These are phyloP conservation scores for Caenorhabditis sp. DNA, from an alignment of 2,888 invertebrate genomes.

Conservation along the genomic window DNA sequence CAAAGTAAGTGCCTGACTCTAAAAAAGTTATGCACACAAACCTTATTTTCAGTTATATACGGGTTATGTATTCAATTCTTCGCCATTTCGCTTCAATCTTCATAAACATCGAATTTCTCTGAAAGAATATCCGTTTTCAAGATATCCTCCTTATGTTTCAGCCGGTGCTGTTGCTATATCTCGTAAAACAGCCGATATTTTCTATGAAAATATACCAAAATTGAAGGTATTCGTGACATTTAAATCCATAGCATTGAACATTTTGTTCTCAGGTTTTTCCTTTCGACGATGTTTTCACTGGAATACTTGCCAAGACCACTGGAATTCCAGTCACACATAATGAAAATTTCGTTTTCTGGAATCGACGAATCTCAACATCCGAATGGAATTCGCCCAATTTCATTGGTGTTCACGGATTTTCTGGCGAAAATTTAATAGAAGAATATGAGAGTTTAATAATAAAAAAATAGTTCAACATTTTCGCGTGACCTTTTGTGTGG, in stretches of 20 bases:
- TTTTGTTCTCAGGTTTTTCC: slow-evolving; percentile 42
- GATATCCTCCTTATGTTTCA: slow-evolving; percentile 68
- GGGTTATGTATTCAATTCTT: slow-evolving; percentile 63
- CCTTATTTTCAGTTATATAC: slow-evolving; percentile 45
- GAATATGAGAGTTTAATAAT: slow-evolving; percentile 14
- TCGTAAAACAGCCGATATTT: slow-evolving; percentile 44
- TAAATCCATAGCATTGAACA: not conserved
- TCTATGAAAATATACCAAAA: slow-evolving; percentile 46
- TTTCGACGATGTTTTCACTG: slow-evolving; percentile 67
- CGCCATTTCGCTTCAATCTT: slow-evolving; percentile 61
- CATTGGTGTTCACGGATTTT: slow-evolving; percentile 35
- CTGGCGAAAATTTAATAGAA: slow-evolving; percentile 12
- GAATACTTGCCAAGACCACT: slow-evolving; percentile 45
- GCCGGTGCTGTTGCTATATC: slow-evolving; percentile 65
- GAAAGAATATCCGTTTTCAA: slow-evolving; percentile 61
- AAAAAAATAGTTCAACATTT: not conserved
- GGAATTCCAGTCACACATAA: slow-evolving; percentile 40
- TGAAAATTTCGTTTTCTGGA: slow-evolving; percentile 48
- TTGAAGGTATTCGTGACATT: slow-evolving; percentile 15
- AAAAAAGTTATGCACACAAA: not conserved
- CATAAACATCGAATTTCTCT: slow-evolving; percentile 65
- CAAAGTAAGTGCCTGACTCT: slow-evolving; percentile 1
- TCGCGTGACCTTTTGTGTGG: not conserved
- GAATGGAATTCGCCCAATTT: slow-evolving; percentile 26
- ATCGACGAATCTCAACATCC: slow-evolving; percentile 2